Evolutionary conservation across 2,888 invertebrate species (phyloP), one percentile per base, ranked within the genome.

Genomic region (Scaptomyza reducta): DNA sequence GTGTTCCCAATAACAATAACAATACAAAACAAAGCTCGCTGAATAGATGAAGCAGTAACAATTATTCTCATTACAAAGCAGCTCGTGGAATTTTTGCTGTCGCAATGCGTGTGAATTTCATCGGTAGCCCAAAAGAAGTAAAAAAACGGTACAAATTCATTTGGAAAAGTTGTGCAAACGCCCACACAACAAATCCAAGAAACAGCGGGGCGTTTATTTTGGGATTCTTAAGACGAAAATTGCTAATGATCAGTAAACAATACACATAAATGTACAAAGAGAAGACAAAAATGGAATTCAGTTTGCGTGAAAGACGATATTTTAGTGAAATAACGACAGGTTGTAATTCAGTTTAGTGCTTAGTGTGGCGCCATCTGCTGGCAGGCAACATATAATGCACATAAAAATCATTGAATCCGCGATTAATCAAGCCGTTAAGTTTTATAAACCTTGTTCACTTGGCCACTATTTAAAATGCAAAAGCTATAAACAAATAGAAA

Each of bases 111-210:
- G 79, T 84, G 85, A 79, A 79, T 61, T 49, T 47, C 41, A 16
- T 56, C 61, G 46, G 46, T 65, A 66, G 70, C 35, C 35, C 53
- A 38, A 38, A 40, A 74, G 41, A 3, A 22, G 22, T 3, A 22
- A 22, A 22, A 22, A 18, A 27, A 47, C n/a, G n/a, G n/a, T n/a
- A n/a, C n/a, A 62, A 54, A 71, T 58, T 61, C 22, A 22, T 67
- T 76, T 71, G 45, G 66, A 53, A 66, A 61, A 63, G 31, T 64
- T 74, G 58, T 38, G 67, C 54, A 46, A 75, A 81, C 86, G 81
- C 87, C 87, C 73, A 82, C 86, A 87, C 77, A 76, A 73, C 77
- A 70, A 67, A 60, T 50, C 50, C 50, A 9, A 38, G 44, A n/a
- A 3, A 16, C 55, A 13, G 14, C 16, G 29, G 7, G 69, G 54